These are phyloP conservation scores for Cheilinus undulatus DNA, from an alignment of 2,113 vertebrate species.

Conservation along the genomic window DNA sequence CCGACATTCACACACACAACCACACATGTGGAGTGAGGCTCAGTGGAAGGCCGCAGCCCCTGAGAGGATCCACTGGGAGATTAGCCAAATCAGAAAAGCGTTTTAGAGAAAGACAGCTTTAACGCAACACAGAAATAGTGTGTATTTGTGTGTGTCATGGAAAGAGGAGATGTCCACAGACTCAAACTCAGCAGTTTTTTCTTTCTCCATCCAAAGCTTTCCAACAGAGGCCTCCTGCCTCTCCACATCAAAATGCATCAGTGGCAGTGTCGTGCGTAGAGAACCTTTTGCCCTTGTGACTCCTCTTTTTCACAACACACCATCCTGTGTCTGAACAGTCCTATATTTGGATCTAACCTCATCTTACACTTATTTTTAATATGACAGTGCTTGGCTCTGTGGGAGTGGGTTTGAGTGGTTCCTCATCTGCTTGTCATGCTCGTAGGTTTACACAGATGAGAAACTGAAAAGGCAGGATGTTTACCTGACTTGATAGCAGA, in stretches of 20 bases:
- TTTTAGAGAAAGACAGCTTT: constrained; percentile 67
- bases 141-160: constrained; percentile 25
- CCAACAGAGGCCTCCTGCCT: background rate
- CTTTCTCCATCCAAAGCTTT: constrained; percentile 7
- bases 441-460: background rate
- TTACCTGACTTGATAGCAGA: constrained; percentile 2
- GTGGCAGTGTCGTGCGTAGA: background rate
- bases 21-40: constrained; percentile 42
- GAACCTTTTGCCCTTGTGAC: background rate
- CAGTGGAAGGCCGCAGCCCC: constrained; percentile 57
- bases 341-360: constrained; percentile 44
- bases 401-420: constrained; percentile 24
- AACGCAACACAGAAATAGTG: constrained; percentile 54
- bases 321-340: constrained; percentile 3
- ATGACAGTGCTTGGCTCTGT: constrained; percentile 28
- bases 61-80: constrained; percentile 70
- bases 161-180: constrained; percentile 25
- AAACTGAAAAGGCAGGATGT: background rate
- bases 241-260: constrained; percentile 19
- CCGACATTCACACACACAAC: background rate
- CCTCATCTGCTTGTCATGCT: constrained; percentile 43
- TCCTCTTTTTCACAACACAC: background rate
- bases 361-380: constrained; percentile 11
- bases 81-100: constrained; percentile 77
- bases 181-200: constrained; percentile 25